phyloP scores from a whole-genome alignment of 2,797 vertebrate genomes.

The Coregonus ussuriensis region DNA sequence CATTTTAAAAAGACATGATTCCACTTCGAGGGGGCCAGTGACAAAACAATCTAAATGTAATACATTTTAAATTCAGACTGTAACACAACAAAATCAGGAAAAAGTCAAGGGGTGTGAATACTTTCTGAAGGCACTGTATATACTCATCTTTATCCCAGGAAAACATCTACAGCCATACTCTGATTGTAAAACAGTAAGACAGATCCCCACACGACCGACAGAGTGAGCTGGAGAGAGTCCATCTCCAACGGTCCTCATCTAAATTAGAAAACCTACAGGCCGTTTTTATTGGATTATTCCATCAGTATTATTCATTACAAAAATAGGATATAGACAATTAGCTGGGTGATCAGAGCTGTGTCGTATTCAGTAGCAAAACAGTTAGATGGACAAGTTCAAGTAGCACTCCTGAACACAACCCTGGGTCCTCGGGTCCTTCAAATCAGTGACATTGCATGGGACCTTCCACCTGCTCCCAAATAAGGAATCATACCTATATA shows the following conservation, averaged over 20 bases:
- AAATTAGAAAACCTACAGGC: constrained; percentile 69
- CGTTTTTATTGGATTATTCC: constrained; percentile 15
- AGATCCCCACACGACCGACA: constrained; percentile 44
- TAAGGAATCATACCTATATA: neutral
- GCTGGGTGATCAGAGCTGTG: constrained; percentile 25
- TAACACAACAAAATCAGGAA: too few relatives aligned
- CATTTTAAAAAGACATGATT: too few relatives aligned
- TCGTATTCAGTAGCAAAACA: neutral
- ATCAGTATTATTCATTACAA: constrained; percentile 76
- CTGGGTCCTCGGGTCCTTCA: too few relatives aligned
- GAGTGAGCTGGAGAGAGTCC: constrained; percentile 14
- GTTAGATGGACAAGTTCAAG: neutral
- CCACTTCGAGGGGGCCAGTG: too few relatives aligned
- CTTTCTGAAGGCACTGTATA: constrained; percentile 29
- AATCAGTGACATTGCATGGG: neutral
- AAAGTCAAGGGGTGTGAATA: too few relatives aligned
- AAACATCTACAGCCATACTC: constrained; percentile 49
- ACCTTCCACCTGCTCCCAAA: neutral
- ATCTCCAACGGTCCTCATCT: constrained; percentile 55
- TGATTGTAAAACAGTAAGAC: constrained; percentile 72
- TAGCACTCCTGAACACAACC: neutral
- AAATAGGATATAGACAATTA: constrained; percentile 74
- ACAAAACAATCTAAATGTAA: too few relatives aligned
- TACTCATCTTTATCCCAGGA: constrained; percentile 52
- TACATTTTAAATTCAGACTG: too few relatives aligned